Evolutionary conservation across 2,797 vertebrate species (phyloP), one percentile per base, ranked within the genome.

Genomic region (Tamandua tetradactyla): DNA sequence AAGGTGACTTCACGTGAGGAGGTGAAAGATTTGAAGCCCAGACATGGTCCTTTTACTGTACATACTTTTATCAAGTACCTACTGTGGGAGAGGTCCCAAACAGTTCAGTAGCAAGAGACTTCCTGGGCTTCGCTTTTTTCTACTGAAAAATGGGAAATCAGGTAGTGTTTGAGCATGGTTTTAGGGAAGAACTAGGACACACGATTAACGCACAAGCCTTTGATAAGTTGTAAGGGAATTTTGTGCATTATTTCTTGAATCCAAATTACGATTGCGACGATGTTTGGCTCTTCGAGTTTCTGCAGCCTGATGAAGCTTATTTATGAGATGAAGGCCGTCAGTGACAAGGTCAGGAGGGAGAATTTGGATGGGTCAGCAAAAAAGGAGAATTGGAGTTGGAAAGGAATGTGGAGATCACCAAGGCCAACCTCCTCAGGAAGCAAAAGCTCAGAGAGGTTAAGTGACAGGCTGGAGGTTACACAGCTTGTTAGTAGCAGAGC

Each of bases 261-360:
- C 62, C 44, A 37, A 83, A 47, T 44, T n/a, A 35, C 6, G 44
- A 68, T 17, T 7, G 42, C 0, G 27, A 69, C 2, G 61, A n/a
- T 23, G 14, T 89, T 82, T 30, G 89, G 52, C 52, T 52, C 15
- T 20, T 2, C 6, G 27, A 52, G 59, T 52, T 62, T 32, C 35
- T 69, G 68, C 49, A 15, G 40, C 2, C 35, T 64, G 47, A 13
- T 2, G 7, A 37, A 40, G 66, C 40, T 55, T 61, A 7, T 64
- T 59, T 76, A 40, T 76, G 47, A 68, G 30, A 25, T 32, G 62
- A 89, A 95, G n/a, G 47, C 61, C 47, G 72, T 87, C 52, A 42
- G 84, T 78, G 69, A 49, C 66, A 59, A 80, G 92, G 93, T 92
- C 79, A 86, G 88, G 81, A 88, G 72, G 87, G 88, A 79, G 72